Evolutionary conservation across 2,888 invertebrate genomes (phyloP), one percentile per base, ranked within the genome.

Genomic region (Agrochola circellaris): DNA sequence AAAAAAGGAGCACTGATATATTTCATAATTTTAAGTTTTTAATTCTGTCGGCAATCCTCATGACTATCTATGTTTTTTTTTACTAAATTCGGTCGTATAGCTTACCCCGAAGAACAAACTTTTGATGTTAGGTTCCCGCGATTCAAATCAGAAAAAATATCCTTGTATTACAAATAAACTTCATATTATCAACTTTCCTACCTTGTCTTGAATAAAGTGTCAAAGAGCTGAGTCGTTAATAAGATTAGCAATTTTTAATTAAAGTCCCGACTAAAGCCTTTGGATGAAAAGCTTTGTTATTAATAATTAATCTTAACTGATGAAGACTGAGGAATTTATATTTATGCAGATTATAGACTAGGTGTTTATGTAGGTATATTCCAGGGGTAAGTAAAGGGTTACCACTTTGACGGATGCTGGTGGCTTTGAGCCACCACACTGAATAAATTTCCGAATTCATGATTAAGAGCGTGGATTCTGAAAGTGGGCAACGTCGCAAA

Each of bases 221-320:
- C 76, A 30, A 75, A 82, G 54, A 62, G 62, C n/a, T 5, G 20
- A 54, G 30, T 60, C 13, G n/a, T 70, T 83, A 48, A 56, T 61
- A 54, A 51, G n/a, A 64, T 82, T 62, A 71, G 34, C 26, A 66
- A 26, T 67, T 71, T 70, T 71, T 71, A 38, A 81, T 71, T 83
- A 61, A 66, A 62, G 23, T 38, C 3, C 26, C 45, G 20, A 6
- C 54, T 34, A 9, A 30, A 5, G n/a, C 64, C 58, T 77, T 69
- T 69, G 54, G 70, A 77, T 30, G 26, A 56, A 69, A 34, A 48
- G n/a, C 60, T 69, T 69, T 78, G n/a, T 69, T 48, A 26, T 75
- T 77, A 56, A 69, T 69, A n/a, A n/a, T n/a, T n/a, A n/a, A 60
- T 54, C n/a, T 23, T 38, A 34, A 23, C 23, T 67, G 48, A 67